Evolutionary conservation across 2,797 vertebrate genomes (phyloP).

Genomic region (Peromyscus aztecus): DNA sequence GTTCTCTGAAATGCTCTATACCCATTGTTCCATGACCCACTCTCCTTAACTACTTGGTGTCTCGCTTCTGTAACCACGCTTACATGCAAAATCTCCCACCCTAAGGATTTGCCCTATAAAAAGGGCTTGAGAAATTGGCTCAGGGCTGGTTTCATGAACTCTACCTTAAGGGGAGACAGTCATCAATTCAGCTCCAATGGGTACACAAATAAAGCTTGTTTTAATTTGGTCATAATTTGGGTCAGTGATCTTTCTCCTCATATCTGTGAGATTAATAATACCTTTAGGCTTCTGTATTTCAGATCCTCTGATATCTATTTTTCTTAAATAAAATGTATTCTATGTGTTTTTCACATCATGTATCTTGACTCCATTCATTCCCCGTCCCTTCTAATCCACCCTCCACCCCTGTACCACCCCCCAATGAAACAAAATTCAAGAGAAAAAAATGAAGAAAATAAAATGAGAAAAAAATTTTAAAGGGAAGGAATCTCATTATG

Average conservation of each 20-base stretch:
- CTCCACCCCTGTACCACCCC: too few relatives aligned
- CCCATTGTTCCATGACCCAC: not conserved
- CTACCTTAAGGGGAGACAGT: not conserved
- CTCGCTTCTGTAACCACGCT: not conserved
- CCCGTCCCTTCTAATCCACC: too few relatives aligned
- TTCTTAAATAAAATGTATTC: too few relatives aligned
- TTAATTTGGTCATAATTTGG: not conserved
- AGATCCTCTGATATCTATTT: not conserved
- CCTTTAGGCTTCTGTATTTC: not conserved
- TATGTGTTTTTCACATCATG: too few relatives aligned
- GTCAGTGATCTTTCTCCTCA: not conserved
- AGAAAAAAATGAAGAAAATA: too few relatives aligned
- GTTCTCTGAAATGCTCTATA: not conserved
- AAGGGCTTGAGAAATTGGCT: not conserved
- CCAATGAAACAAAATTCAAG: too few relatives aligned
- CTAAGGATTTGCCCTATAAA: not conserved
- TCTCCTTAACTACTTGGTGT: not conserved
- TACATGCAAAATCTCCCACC: not conserved
- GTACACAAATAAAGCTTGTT: too few relatives aligned
- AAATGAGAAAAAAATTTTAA: too few relatives aligned
- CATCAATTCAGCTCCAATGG: too few relatives aligned
- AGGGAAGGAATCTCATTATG: too few relatives aligned
- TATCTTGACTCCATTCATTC: too few relatives aligned
- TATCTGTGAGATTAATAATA: not conserved
- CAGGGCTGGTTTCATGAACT: not conserved